Conservation (phyloP, 2,888 invertebrate genomes). For the Tenodera sinensis region DNA sequence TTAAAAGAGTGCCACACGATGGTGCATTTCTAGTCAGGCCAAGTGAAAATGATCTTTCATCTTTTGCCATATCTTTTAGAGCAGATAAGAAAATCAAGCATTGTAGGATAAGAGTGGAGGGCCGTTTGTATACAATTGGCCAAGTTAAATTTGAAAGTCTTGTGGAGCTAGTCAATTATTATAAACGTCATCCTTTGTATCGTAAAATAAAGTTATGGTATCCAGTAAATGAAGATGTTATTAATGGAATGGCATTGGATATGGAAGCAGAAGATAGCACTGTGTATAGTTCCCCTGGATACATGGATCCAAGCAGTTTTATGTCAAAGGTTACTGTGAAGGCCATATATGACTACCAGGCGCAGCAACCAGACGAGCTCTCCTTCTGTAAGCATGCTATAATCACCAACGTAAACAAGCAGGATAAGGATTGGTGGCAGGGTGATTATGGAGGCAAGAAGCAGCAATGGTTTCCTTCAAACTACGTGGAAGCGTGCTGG, state of each 20-base stretch:
- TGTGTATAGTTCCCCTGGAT: slow-evolving; percentile 68
- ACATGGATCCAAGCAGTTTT: slow-evolving; percentile 79
- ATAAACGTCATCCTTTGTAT: slow-evolving; percentile 86
- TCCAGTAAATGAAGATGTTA: slow-evolving; percentile 74
- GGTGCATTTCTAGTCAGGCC: slow-evolving; percentile 94
- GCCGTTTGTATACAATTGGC: slow-evolving; percentile 85
- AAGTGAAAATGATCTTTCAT: slow-evolving; percentile 79
- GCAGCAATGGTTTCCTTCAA: slow-evolving; percentile 89
- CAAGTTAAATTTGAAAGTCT: slow-evolving; percentile 91
- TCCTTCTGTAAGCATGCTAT: slow-evolving; percentile 93
- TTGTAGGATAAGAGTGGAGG: slow-evolving; percentile 91
- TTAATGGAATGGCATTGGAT: slow-evolving; percentile 55
- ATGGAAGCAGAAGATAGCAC: slow-evolving; percentile 64
- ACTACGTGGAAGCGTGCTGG: slow-evolving; percentile 89
- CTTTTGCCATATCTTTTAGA: slow-evolving; percentile 92
- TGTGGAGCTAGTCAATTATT: slow-evolving; percentile 89
- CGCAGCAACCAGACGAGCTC: slow-evolving; percentile 82
- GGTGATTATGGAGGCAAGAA: slow-evolving; percentile 92
- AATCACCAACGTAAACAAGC: slow-evolving; percentile 89
- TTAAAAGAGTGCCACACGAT: slow-evolving; percentile 78
- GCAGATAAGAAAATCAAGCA: slow-evolving; percentile 94
- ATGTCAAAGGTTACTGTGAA: slow-evolving; percentile 70
- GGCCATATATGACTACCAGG: slow-evolving; percentile 86
- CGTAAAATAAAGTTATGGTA: slow-evolving; percentile 82
- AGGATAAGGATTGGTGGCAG: slow-evolving; percentile 85